These are phyloP conservation scores for Antechinus flavipes DNA, from an alignment of 2,113 vertebrate species.

Conservation along the genomic window DNA sequence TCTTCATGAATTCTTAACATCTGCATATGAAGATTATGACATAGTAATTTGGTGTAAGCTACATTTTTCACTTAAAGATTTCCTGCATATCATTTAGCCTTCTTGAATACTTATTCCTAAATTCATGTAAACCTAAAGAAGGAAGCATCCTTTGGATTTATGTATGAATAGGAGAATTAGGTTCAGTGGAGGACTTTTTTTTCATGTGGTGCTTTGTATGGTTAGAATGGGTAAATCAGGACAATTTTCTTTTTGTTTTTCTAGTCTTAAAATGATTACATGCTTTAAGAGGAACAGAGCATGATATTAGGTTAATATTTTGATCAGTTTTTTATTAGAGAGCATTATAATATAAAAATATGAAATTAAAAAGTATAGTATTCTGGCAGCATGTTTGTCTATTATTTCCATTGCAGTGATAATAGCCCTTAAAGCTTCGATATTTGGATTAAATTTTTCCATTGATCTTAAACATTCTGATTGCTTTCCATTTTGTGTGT, in stretches of 20 bases:
- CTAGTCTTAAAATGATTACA: neutral
- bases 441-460: neutral
- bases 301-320: neutral
- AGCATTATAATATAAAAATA: conserved; percentile 21
- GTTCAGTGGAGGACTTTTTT: neutral
- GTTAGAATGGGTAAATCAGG: neutral
- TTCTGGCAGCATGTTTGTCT: neutral
- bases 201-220: neutral
- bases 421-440: conserved; percentile 21
- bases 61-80: conserved; percentile 53
- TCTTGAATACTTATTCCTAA: neutral
- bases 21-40: conserved; percentile 98
- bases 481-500: neutral
- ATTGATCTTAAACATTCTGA: neutral
- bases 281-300: neutral
- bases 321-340: conserved; percentile 26
- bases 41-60: conserved; percentile 99
- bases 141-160: neutral
- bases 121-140: neutral
- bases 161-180: neutral
- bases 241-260: neutral
- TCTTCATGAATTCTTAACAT: conserved; percentile 97
- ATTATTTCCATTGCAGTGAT: conserved; percentile 10
- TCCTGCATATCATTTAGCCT: conserved; percentile 33
- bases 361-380: conserved; percentile 11